Evolutionary conservation across 2,888 invertebrate genomes (phyloP).

Genomic region (Seira musarum): DNA sequence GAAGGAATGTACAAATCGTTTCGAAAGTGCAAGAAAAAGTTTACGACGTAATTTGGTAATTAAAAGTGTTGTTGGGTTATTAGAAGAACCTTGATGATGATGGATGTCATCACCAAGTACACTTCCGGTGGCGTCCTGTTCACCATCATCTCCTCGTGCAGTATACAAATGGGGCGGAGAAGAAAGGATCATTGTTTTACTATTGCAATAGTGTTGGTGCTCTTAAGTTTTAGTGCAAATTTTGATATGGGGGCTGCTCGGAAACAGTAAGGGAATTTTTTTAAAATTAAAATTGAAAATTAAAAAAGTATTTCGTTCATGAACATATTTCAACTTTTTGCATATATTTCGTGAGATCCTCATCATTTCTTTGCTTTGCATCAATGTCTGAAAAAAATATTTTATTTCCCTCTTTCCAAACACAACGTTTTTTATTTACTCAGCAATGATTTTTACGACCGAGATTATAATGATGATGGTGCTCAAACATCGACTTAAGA

Average conservation of each 20-base stretch:
- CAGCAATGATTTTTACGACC: neutral
- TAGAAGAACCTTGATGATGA: slow-evolving; percentile 25
- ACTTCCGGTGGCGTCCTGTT: neutral
- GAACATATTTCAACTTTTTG: too few species aligned
- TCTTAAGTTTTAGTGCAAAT: slow-evolving; percentile 16
- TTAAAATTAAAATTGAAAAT: neutral
- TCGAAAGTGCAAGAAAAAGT: neutral
- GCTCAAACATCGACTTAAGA: slow-evolving; percentile 6
- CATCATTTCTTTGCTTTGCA: neutral
- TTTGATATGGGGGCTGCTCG: slow-evolving; percentile 37
- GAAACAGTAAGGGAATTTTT: slow-evolving; percentile 36
- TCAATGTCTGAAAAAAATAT: neutral
- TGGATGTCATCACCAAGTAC: slow-evolving; percentile 33
- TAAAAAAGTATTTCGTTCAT: neutral
- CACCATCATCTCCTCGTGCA: too few species aligned
- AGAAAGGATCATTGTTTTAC: slow-evolving; percentile 18
- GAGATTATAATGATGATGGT: neutral
- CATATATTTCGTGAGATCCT: neutral
- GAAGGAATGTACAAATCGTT: too few species aligned
- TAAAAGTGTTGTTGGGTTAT: neutral
- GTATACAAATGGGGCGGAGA: slow-evolving; percentile 46
- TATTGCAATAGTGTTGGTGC: slow-evolving; percentile 33
- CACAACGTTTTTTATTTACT: neutral
- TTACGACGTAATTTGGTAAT: neutral
- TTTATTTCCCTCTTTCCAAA: neutral